These are phyloP conservation scores for Metaphire vulgaris DNA, from an alignment of 1,140 invertebrate species.

Conservation along the genomic window DNA sequence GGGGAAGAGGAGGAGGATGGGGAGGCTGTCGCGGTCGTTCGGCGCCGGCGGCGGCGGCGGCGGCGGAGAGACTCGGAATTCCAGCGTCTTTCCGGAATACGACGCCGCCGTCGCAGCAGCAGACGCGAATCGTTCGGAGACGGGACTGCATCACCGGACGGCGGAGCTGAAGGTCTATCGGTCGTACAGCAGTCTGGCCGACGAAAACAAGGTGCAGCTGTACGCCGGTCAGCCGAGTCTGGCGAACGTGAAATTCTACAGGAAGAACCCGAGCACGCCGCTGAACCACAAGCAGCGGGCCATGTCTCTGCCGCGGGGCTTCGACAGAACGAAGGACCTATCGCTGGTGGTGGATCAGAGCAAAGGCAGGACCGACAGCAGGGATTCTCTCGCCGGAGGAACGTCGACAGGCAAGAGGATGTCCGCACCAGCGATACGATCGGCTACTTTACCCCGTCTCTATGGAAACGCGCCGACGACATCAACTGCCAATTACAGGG, in stretches of 20 bases:
- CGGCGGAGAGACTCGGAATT: not conserved
- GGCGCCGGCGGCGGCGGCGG: too few relatives aligned
- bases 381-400: too few relatives aligned
- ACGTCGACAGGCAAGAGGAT: not conserved
- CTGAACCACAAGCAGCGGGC: not conserved
- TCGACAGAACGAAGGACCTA: not conserved
- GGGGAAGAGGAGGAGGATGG: not conserved
- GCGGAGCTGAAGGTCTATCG: slow-evolving; percentile 10
- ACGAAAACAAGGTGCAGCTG: not conserved
- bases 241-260: not conserved
- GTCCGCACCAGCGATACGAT: not conserved
- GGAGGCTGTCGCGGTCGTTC: not conserved
- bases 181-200: slow-evolving; percentile 1
- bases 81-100: not conserved
- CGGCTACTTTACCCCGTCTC: not conserved
- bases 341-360: not conserved
- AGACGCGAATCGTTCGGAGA: not conserved
- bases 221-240: not conserved
- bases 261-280: too few relatives aligned
- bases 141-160: not conserved
- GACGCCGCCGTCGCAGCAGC: too few relatives aligned
- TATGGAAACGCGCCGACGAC: not conserved
- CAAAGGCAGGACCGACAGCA: not conserved
- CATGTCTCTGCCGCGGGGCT: not conserved
- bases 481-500: not conserved